Conservation (phyloP, 2,113 vertebrate species). For the Agelaius tricolor region DNA sequence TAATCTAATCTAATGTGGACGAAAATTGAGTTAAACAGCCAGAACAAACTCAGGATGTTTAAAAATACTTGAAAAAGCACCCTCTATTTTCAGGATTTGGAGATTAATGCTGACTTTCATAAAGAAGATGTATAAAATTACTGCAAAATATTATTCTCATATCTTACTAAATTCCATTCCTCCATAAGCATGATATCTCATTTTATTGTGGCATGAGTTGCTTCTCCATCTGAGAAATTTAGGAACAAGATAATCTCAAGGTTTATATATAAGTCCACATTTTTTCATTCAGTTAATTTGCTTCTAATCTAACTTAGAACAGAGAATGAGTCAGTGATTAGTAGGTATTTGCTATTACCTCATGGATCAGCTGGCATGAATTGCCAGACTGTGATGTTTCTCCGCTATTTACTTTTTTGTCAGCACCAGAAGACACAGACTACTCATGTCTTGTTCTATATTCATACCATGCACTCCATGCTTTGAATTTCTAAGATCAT, state of each 20-base stretch:
- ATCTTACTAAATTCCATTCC: neutral
- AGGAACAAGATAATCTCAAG: neutral
- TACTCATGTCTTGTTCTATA: neutral
- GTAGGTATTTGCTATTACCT: neutral
- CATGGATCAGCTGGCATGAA: neutral
- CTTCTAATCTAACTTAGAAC: neutral
- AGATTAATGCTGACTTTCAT: neutral
- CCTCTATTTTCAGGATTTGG: neutral
- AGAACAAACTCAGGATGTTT: neutral
- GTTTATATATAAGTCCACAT: neutral
- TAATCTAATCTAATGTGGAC: neutral
- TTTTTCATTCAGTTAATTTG: neutral
- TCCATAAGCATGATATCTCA: neutral
- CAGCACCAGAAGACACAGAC: neutral
- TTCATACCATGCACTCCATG: neutral
- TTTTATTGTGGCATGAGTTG: neutral
- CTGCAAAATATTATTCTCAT: neutral
- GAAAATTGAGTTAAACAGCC: neutral
- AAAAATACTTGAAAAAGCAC: neutral
- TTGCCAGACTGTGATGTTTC: neutral
- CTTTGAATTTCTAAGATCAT: neutral
- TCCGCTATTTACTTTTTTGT: neutral
- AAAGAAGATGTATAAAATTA: neutral
- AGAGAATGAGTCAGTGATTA: neutral
- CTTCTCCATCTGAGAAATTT: neutral